Evolutionary conservation across 2,113 vertebrate genomes (phyloP), one percentile per base, ranked within the genome.

Genomic region (Dicaeum eximium): DNA sequence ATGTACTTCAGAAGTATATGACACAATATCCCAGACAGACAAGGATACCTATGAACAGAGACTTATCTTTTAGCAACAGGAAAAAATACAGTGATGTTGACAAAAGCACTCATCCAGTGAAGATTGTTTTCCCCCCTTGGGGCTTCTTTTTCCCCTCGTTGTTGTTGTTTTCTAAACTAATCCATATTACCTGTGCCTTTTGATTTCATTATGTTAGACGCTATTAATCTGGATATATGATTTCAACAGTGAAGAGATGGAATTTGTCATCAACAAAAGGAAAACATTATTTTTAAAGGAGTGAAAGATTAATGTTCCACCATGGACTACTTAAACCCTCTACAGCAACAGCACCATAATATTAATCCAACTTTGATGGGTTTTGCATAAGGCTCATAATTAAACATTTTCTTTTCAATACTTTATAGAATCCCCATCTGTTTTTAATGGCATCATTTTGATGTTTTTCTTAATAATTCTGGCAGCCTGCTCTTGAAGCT

Each of bases 361-460:
- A 98, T 98, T 97, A 98, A 98, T 97, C 97, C 97, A 97, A 96
- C 92, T 86, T 83, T 98, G 97, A 98, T 98, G 98, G 97, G 97
- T 98, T 98, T 98, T 97, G 97, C 98, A 98, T 98, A 98, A 95
- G 91, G 97, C 47, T 95, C 97, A 98, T 98, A 98, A 98, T 98
- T 98, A 98, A 98, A 98, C 98, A 98, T 98, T 98, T 98, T 98
- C 97, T 98, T 98, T 98, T 97, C 97, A 93, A 97, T 97, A 95
- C 97, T 97, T 98, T 98, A 97, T 97, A 98, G 97, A 98, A 98
- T 98, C 98, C 97, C 97, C 98, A 98, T 98, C 97, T 98, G 98
- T 98, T 98, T 98, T 98, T 98, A 97, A 98, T 98, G 98, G 98
- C 98, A 98, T 98, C 97, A 97, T 97, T 97, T 97, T 97, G 97